Conservation (phyloP, 2,888 invertebrate species). For the Smittia aterrima region DNA sequence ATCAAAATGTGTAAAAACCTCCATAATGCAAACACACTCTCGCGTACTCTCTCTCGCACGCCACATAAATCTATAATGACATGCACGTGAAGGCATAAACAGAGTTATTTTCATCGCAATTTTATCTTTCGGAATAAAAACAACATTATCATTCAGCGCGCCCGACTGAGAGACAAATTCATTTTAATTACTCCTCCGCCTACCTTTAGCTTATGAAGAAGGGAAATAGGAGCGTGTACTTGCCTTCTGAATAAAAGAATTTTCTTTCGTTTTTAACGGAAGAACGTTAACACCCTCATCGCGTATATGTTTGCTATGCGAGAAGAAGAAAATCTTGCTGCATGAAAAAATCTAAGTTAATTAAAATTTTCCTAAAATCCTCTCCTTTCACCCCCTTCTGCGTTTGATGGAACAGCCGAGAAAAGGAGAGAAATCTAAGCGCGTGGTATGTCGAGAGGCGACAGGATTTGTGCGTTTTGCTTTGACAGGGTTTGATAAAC, state of each 20-base stretch:
- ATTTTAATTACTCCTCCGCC: slow-evolving; percentile 34
- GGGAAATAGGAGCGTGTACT: neutral
- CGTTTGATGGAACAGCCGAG: neutral
- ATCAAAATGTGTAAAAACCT: neutral
- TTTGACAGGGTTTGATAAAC: slow-evolving; percentile 1
- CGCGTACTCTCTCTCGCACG: neutral
- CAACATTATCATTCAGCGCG: neutral
- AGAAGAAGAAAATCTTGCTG: neutral
- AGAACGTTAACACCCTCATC: neutral
- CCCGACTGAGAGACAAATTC: slow-evolving; percentile 21
- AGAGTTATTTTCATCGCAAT: slow-evolving; percentile 9
- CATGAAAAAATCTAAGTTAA: slow-evolving; percentile 36
- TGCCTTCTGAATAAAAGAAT: neutral
- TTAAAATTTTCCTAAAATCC: slow-evolving; percentile 29
- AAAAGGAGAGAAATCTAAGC: slow-evolving; percentile 5
- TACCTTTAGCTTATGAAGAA: neutral
- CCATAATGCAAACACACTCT: neutral
- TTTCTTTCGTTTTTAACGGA: neutral
- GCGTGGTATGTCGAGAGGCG: neutral
- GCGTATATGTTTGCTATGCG: neutral
- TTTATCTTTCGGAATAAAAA: slow-evolving; percentile 6
- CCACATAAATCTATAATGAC: slow-evolving; percentile 18
- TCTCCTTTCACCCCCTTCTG: neutral
- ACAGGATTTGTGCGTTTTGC: neutral
- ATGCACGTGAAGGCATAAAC: neutral